These are phyloP conservation scores for Enteromius argenteus DNA, from an alignment of 2,797 vertebrate species.

Conservation along the genomic window DNA sequence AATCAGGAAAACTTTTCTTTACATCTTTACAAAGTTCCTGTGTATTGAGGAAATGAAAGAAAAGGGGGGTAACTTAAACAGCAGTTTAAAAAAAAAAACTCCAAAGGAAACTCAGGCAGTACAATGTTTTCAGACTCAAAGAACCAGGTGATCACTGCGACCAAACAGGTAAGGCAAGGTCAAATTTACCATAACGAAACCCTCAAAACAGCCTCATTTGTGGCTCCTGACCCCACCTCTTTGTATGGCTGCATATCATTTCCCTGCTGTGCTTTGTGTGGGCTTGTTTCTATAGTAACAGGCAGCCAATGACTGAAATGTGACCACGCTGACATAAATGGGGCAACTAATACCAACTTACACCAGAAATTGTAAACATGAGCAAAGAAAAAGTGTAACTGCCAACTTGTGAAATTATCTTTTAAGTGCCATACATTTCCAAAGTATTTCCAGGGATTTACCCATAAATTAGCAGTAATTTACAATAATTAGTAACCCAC, in stretches of 20 bases:
- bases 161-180: constrained; percentile 60
- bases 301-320: constrained; percentile 67
- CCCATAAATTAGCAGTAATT: background rate
- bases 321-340: constrained; percentile 16
- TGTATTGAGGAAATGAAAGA: constrained; percentile 83
- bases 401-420: constrained; percentile 1
- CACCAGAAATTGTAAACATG: constrained; percentile 21
- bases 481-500: constrained; percentile 18
- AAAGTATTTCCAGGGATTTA: constrained; percentile 3
- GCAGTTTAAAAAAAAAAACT: constrained; percentile 44
- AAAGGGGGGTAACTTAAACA: constrained; percentile 73
- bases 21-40: constrained; percentile 86
- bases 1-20: constrained; percentile 89
- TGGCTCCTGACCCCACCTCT: constrained; percentile 59
- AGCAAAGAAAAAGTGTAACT: constrained; percentile 31
- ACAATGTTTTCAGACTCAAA: constrained; percentile 71
- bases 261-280: constrained; percentile 75
- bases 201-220: constrained; percentile 43
- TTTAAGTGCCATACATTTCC: constrained; percentile 33
- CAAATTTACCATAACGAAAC: constrained; percentile 51
- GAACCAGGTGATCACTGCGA: constrained; percentile 78
- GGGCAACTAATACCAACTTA: constrained; percentile 20
- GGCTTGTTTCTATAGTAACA: constrained; percentile 75
- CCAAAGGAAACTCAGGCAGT: constrained; percentile 70
- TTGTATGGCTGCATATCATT: constrained; percentile 76